phyloP scores from a whole-genome alignment of 2,113 vertebrate species.

The Harpagus bidentatus region DNA sequence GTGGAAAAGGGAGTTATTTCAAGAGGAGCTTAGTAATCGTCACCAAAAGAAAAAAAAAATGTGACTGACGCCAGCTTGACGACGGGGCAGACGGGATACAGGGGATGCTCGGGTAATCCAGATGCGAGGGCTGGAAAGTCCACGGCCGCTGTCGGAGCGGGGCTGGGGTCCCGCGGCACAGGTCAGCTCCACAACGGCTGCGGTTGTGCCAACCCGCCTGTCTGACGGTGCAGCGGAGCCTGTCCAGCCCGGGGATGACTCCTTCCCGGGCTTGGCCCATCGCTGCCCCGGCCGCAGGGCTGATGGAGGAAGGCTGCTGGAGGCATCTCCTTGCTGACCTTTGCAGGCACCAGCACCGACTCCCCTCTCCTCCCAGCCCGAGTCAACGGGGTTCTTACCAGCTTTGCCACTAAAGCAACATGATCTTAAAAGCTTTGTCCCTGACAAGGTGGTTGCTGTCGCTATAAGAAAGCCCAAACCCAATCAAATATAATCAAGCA shows the following conservation, averaged over 20 bases:
- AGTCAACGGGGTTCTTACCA: neutral
- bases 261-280: neutral
- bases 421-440: neutral
- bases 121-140: neutral
- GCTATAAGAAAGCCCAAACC: neutral
- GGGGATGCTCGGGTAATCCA: neutral
- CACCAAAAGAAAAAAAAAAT: neutral
- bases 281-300: neutral
- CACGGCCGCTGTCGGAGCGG: neutral
- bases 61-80: neutral
- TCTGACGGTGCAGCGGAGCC: neutral
- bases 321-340: neutral
- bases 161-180: neutral
- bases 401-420: neutral
- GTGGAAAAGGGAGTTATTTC: neutral
- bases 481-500: neutral
- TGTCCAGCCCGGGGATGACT: neutral
- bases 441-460: neutral
- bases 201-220: neutral
- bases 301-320: neutral
- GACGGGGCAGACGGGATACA: rapidly evolving
- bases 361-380: neutral
- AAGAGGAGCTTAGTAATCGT: neutral
- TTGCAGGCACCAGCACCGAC: neutral
- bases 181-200: neutral